These are phyloP conservation scores for Batillaria attramentaria DNA, from an alignment of 1,140 invertebrate species.

Conservation along the genomic window DNA sequence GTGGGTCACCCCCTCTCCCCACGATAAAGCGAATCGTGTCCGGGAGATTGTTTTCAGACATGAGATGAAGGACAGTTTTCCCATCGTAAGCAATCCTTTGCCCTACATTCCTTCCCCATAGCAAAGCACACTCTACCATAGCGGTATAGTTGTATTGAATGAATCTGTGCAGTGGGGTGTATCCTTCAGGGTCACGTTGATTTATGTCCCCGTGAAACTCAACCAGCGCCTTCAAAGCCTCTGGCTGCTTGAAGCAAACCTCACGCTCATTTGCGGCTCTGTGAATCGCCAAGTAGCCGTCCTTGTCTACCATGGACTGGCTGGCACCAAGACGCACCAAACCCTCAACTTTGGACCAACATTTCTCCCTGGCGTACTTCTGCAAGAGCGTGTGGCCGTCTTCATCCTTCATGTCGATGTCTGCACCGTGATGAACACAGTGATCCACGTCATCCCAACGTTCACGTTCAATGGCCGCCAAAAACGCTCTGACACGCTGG, in stretches of 20 bases:
- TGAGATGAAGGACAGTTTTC: not conserved
- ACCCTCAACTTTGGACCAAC: not conserved
- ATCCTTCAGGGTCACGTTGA: not conserved
- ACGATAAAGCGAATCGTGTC: not conserved
- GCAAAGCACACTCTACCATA: not conserved
- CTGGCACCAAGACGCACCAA: not conserved
- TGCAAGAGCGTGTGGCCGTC: not conserved
- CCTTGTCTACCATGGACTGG: not conserved
- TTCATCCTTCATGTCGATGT: slow-evolving; percentile 6
- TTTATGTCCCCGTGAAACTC: not conserved
- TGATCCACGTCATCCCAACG: slow-evolving; percentile 7
- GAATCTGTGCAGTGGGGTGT: not conserved
- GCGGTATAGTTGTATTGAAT: not conserved
- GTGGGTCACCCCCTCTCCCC: not conserved
- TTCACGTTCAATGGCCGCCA: not conserved
- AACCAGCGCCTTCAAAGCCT: not conserved
- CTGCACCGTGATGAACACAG: not conserved
- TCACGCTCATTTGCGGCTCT: not conserved
- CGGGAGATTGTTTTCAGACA: not conserved
- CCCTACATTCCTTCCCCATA: not conserved
- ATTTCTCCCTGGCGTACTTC: not conserved
- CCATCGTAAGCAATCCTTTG: no score
- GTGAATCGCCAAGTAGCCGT: not conserved
- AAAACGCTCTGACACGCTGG: not conserved
- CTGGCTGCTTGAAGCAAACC: not conserved